A percentile compares a stretch with the other conserved stretches of the same genome.
These are phyloP conservation scores for Plebejus anna DNA, from an alignment of 2,888 invertebrate genomes.

Conservation along the genomic window DNA sequence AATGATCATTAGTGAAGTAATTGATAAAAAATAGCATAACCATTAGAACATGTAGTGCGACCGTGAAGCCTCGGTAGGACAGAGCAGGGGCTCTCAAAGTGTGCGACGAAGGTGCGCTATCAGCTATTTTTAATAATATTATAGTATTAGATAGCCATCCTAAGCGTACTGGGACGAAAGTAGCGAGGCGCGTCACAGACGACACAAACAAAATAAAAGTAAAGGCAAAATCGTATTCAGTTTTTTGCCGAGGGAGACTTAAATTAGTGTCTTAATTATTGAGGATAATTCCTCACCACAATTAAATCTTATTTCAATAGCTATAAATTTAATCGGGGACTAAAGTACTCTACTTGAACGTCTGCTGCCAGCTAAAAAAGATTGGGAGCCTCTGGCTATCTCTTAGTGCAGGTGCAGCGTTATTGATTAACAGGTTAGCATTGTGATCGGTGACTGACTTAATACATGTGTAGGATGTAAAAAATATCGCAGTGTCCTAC, in stretches of 20 bases:
- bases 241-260: no score
- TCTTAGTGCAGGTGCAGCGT: slow-evolving; percentile 1
- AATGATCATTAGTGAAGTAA: slow-evolving; percentile 1
- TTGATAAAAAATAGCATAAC: slow-evolving; percentile 7
- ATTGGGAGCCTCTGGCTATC: neutral
- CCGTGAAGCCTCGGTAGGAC: neutral
- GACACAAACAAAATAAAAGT: no score
- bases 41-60: slow-evolving; percentile 4
- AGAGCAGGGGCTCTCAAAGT: neutral
- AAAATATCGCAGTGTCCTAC: neutral
- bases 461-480: neutral
- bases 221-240: no score
- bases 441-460: neutral
- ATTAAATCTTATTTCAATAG: no score
- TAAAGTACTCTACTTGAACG: no score
- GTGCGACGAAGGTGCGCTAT: neutral
- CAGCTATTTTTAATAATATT: no score
- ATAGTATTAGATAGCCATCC: no score
- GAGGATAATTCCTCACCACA: no score
- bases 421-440: slow-evolving; percentile 17
- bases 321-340: no score
- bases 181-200: no score
- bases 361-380: neutral
- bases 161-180: no score
- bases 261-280: no score